Evolutionary conservation across 2,113 vertebrate genomes (phyloP).

Genomic region (Camarhynchus parvulus): DNA sequence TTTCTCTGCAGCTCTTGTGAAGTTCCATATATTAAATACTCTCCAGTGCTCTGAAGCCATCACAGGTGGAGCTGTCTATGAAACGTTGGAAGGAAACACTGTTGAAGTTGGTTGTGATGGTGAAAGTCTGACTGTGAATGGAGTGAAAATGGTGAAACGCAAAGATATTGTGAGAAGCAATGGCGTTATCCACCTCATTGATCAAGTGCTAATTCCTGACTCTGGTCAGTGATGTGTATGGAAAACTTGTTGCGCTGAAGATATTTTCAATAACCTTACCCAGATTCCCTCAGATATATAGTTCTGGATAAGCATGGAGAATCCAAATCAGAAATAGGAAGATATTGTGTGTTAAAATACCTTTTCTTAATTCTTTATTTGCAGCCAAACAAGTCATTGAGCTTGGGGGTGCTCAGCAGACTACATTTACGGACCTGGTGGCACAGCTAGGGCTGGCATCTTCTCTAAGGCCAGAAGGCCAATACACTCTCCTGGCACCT

Average conservation of each 20-base stretch:
- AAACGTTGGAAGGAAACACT: constrained; percentile 91
- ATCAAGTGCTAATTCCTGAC: constrained; percentile 91
- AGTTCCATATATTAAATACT: constrained; percentile 90
- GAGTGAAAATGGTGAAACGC: constrained; percentile 90
- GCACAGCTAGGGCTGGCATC: constrained; percentile 86
- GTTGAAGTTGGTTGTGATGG: constrained; percentile 94
- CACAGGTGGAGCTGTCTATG: constrained; percentile 84
- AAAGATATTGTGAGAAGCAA: constrained; percentile 96
- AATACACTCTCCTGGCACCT: constrained; percentile 92
- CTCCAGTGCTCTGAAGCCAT: constrained; percentile 96
- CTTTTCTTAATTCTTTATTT: constrained; percentile 25
- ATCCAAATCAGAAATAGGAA: not conserved
- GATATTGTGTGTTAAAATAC: not conserved
- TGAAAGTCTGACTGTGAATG: constrained; percentile 92
- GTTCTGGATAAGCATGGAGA: not conserved
- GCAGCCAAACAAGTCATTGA: constrained; percentile 95
- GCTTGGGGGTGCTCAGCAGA: constrained; percentile 84
- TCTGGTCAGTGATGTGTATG: constrained; percentile 82
- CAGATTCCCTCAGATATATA: not conserved
- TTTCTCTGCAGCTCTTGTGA: constrained; percentile 84
- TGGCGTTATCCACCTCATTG: constrained; percentile 93
- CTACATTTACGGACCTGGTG: constrained; percentile 88
- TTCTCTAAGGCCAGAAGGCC: constrained; percentile 78
- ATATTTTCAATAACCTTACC: not conserved
- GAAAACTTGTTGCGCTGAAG: not conserved